phyloP scores from a whole-genome alignment of 2,797 vertebrate genomes.

The Poeciliopsis turneri region DNA sequence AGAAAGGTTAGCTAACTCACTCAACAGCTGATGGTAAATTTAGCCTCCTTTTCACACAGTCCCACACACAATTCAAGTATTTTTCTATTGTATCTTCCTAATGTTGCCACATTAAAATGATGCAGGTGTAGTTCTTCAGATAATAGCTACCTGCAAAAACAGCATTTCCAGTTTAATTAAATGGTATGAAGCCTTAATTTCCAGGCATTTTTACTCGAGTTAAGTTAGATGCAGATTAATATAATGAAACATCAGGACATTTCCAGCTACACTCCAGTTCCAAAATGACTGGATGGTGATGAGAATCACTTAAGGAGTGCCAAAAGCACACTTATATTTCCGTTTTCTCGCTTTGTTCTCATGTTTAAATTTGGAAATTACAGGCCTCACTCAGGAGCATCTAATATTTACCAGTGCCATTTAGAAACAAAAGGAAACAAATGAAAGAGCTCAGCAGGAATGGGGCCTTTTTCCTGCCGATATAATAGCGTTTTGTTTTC shows the following conservation, averaged over 20 bases:
- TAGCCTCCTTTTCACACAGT: slow-evolving; percentile 66
- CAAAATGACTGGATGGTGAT: slow-evolving; percentile 30
- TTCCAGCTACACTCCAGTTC: slow-evolving; percentile 27
- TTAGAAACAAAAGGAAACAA: slow-evolving; percentile 38
- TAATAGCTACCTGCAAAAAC: slow-evolving; percentile 10
- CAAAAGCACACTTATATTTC: slow-evolving; percentile 58
- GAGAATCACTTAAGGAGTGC: slow-evolving; percentile 22
- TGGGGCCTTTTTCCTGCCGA: slow-evolving; percentile 15
- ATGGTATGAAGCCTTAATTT: slow-evolving; percentile 16
- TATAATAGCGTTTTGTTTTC: slow-evolving; percentile 14
- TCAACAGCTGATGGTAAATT: slow-evolving; percentile 70
- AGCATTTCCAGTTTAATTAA: neutral
- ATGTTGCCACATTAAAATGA: slow-evolving; percentile 17
- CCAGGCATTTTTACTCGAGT: neutral
- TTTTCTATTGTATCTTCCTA: slow-evolving; percentile 44
- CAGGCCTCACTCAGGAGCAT: slow-evolving; percentile 28
- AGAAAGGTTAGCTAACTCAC: slow-evolving; percentile 68
- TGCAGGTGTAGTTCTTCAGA: slow-evolving; percentile 29
- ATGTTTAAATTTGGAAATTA: slow-evolving; percentile 46
- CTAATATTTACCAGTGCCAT: slow-evolving; percentile 34
- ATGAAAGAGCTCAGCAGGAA: slow-evolving; percentile 18
- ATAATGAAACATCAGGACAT: slow-evolving; percentile 11
- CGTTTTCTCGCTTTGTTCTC: slow-evolving; percentile 33
- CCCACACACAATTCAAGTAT: slow-evolving; percentile 59
- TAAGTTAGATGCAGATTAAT: slow-evolving; percentile 11